Evolutionary conservation across 2,797 vertebrate species (phyloP).

Genomic region (Helarctos malayanus): DNA sequence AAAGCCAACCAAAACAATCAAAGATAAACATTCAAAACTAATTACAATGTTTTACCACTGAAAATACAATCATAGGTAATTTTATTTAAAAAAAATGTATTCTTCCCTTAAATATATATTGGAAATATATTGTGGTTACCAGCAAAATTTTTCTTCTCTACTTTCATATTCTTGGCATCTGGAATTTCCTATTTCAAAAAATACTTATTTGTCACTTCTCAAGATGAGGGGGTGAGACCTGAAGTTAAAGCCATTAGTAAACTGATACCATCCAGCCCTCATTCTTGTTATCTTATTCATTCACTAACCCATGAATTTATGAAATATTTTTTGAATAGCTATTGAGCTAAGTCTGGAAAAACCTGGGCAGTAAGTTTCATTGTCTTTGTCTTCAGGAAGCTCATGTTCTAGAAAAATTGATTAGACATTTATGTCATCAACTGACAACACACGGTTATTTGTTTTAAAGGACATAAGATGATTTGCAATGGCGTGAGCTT

Average conservation of each 20-base stretch:
- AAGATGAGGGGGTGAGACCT: background rate
- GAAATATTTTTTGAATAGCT: background rate
- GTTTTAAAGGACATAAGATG: background rate
- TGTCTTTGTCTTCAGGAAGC: background rate
- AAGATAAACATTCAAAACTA: slow-evolving; percentile 9
- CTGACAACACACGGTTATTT: background rate
- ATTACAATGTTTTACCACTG: background rate
- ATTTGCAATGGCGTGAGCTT: background rate
- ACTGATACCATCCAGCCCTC: background rate
- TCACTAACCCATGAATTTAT: background rate
- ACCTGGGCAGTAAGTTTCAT: background rate
- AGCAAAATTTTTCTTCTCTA: background rate
- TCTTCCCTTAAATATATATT: background rate
- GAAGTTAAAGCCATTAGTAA: background rate
- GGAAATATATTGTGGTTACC: background rate
- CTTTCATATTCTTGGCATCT: background rate
- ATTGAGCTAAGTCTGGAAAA: background rate
- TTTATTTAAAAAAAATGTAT: background rate
- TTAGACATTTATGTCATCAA: background rate
- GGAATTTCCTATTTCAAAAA: background rate
- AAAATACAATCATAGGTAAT: background rate
- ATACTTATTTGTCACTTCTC: background rate
- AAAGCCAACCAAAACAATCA: background rate
- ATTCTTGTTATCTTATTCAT: background rate
- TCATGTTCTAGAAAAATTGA: background rate